A percentile compares a stretch with the other conserved stretches of the same genome.
These are phyloP conservation scores for Ephialtes manifestator DNA, from an alignment of 2,888 invertebrate species.

Conservation along the genomic window DNA sequence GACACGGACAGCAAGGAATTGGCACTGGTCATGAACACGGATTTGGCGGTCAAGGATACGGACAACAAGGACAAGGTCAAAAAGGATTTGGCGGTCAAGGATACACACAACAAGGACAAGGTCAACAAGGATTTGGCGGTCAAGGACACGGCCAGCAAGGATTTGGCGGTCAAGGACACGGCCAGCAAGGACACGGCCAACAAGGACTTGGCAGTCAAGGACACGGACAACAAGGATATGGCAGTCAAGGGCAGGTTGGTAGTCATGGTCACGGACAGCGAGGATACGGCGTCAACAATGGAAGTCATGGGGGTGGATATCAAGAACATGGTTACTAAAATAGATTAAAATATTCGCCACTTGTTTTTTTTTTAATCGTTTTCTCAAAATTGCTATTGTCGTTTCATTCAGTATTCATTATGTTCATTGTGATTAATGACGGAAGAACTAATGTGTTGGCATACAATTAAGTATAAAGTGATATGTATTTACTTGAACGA, in stretches of 20 bases:
- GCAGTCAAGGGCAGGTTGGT: conserved; percentile 27
- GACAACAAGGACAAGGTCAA: conserved; percentile 72
- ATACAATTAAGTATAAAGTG: no score
- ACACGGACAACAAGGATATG: conserved; percentile 20
- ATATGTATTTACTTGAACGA: no score
- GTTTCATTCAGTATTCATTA: no score
- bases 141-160: conserved; percentile 73
- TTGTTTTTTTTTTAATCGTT: no score
- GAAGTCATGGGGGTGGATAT: conserved; percentile 43
- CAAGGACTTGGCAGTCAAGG: not conserved
- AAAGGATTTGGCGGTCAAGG: conserved; percentile 52
- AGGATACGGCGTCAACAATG: not conserved
- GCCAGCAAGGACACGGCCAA: conserved; percentile 14
- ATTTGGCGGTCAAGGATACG: conserved; percentile 62
- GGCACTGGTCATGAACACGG: conserved; percentile 58
- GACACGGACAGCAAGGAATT: conserved; percentile 70
- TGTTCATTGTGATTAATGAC: no score
- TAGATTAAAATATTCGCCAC: not conserved
- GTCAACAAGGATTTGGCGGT: conserved; percentile 58
- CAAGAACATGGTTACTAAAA: conserved; percentile 34
- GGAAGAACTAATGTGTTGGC: no score
- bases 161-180: conserved; percentile 66
- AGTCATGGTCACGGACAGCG: not conserved
- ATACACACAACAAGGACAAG: conserved; percentile 68
- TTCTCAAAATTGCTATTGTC: no score